Evolutionary conservation across 2,113 vertebrate genomes (phyloP).

Genomic region (Phycodurus eques): DNA sequence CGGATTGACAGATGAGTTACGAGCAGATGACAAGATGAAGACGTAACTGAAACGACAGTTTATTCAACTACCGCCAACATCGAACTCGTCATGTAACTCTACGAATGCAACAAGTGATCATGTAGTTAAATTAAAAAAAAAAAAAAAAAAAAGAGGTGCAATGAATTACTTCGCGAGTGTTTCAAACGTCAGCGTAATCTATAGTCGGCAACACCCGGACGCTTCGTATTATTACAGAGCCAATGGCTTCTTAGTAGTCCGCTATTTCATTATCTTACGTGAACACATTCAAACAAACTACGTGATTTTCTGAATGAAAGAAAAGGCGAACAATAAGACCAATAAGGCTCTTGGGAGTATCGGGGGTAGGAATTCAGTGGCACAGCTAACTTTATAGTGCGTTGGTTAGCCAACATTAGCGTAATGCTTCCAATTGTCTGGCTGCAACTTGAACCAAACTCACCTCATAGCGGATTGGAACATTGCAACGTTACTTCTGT

Average conservation of each 20-base stretch:
- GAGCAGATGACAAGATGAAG: background rate
- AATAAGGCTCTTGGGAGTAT: background rate
- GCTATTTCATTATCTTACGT: conserved; percentile 44
- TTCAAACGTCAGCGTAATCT: background rate
- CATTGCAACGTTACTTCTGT: conserved; percentile 2
- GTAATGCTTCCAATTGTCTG: conserved; percentile 21
- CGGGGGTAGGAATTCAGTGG: background rate
- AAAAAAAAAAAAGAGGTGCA: background rate
- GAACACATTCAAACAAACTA: background rate
- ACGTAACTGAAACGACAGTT: background rate
- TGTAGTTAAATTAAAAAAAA: background rate
- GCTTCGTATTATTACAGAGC: conserved; percentile 27
- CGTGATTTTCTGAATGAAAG: background rate
- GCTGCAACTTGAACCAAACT: conserved; percentile 44
- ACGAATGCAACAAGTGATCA: conserved; percentile 43
- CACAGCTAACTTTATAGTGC: conserved; percentile 2
- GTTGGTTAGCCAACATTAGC: conserved; percentile 46
- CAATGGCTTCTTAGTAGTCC: background rate
- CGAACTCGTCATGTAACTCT: background rate
- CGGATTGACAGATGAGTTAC: background rate
- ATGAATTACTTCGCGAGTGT: background rate
- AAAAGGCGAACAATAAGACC: too few relatives aligned
- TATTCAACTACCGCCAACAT: background rate
- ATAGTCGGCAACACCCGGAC: background rate
- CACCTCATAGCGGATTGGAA: conserved; percentile 30